phyloP scores from a whole-genome alignment of 2,113 vertebrate species.

The Glareola pratincola region DNA sequence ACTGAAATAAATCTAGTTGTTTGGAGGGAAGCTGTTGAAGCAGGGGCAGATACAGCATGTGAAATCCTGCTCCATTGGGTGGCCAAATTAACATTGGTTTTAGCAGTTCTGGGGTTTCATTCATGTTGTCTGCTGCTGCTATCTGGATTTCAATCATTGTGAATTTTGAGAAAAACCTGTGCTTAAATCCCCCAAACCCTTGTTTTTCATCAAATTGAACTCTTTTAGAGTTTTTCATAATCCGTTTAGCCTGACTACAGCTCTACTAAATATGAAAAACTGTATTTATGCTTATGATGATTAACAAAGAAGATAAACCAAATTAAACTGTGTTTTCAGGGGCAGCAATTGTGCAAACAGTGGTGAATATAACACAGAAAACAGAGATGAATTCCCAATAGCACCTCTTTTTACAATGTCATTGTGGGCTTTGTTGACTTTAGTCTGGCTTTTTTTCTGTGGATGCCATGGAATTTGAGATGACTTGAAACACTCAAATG shows the following conservation, averaged over 20 bases:
- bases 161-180: neutral
- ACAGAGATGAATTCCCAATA: conserved; percentile 18
- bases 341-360: neutral
- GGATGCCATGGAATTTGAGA: conserved; percentile 47
- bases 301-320: neutral
- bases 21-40: neutral
- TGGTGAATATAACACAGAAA: neutral
- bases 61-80: neutral
- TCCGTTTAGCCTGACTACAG: neutral
- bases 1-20: neutral
- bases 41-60: neutral
- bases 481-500: conserved; percentile 20
- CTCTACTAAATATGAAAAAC: neutral
- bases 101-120: neutral
- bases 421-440: conserved; percentile 52
- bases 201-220: neutral
- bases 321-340: neutral
- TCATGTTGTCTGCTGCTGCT: neutral
- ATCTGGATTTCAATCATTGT: neutral
- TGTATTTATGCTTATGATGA: neutral
- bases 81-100: neutral
- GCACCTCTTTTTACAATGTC: conserved; percentile 11
- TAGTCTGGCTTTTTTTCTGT: neutral
- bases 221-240: neutral
- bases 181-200: neutral